phyloP scores from a whole-genome alignment of 2,888 invertebrate species.

The Morpho deidamia region DNA sequence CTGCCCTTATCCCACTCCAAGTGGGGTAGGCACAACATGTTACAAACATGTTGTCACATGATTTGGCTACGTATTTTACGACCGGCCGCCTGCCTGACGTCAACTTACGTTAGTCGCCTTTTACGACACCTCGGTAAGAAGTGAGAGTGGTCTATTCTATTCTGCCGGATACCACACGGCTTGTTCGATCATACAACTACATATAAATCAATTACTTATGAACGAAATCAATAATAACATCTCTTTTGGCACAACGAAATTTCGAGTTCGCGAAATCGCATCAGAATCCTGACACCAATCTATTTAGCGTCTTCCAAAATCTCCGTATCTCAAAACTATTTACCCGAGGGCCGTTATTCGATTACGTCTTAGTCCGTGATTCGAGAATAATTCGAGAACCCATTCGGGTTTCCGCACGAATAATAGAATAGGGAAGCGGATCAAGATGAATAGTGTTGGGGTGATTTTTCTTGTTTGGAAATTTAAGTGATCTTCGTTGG shows the following conservation, averaged over 20 bases:
- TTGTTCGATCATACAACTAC: too few species aligned
- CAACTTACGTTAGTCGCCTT: too few species aligned
- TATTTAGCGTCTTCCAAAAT: slow-evolving; percentile 25
- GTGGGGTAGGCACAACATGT: too few species aligned
- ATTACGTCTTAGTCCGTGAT: slow-evolving; percentile 66
- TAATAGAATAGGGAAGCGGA: slow-evolving; percentile 55
- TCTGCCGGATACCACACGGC: too few species aligned
- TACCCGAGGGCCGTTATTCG: slow-evolving; percentile 46
- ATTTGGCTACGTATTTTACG: too few species aligned
- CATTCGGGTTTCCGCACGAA: slow-evolving; percentile 36
- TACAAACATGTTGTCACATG: too few species aligned
- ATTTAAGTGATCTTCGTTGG: slow-evolving; percentile 8
- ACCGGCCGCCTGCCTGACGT: too few species aligned
- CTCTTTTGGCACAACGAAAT: background rate
- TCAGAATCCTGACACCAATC: slow-evolving; percentile 23
- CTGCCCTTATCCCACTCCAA: too few species aligned
- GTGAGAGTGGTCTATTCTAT: too few species aligned
- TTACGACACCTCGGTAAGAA: too few species aligned
- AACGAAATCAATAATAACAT: too few species aligned
- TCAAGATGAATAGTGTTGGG: slow-evolving; percentile 52
- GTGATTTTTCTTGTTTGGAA: slow-evolving; percentile 19
- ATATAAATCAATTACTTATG: too few species aligned
- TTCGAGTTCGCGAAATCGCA: slow-evolving; percentile 14
- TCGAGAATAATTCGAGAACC: slow-evolving; percentile 55
- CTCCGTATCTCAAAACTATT: slow-evolving; percentile 49